Base-by-base conservation (phyloP, 2,113 vertebrate genomes). In the Vulpes vulpes region DNA sequence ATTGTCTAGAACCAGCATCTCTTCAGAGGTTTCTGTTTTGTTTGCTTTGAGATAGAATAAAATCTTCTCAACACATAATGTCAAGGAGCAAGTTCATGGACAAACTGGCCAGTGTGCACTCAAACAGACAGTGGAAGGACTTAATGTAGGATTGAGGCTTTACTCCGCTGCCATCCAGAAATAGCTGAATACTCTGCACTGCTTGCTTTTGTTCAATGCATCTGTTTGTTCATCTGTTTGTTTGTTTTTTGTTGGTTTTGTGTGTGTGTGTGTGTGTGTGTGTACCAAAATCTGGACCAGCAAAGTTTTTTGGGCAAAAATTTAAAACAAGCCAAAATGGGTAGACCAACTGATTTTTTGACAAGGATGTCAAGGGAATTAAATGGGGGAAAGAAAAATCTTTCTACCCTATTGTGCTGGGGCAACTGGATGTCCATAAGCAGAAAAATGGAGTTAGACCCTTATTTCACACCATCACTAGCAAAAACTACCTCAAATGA, bases 401-500 rank as follows among this genome's bases (percentile, higher is more conserved):
- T 93, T 89, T 89, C 67, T 55, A 86, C 60, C 11, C 85, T 51
- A 59, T 43, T 35, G 1, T 79, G 5, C n/a, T 79, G 43, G 62
- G 27, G 22, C 15, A 79, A 60, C 64, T 49, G 30, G 55, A 79
- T 57, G 88, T 2, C 64, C 32, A 38, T 20, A 85, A 20, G 8
- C 27, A 62, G 55, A 83, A 89, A 43, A 92, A 17, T 92, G 32
- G 51, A 84, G 11, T 57, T 86, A 19, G 55, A 74, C 57, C 8
- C 32, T 57, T 80, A 86, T 11, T 35, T 73, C 23, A 74, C 32
- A 67, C 3, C 30, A n/a, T 73, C 27, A 89, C 53, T 85, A 89
- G 78, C 53, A 96, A 64, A 87, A 89, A 89, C 49, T 89, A 89
- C 80, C 23, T 94, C 64, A 83, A 62, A 89, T 3, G 25, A 95